Evolutionary conservation across 2,113 vertebrate genomes (phyloP).

Genomic region (Engraulis encrasicolus): DNA sequence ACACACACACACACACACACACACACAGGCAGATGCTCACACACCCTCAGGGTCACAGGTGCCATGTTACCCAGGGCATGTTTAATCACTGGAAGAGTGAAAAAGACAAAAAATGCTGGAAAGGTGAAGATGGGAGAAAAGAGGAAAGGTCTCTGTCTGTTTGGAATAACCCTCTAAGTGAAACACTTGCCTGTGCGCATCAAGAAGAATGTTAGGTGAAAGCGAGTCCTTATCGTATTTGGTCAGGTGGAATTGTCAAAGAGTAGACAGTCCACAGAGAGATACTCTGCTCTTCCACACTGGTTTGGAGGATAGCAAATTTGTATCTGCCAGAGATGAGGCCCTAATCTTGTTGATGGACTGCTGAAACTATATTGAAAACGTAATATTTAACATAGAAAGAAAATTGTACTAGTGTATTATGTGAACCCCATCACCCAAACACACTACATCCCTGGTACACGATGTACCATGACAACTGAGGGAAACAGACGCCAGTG

Average conservation of each 20-base stretch:
- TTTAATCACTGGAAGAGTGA: no score
- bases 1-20: neutral
- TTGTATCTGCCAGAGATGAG: no score
- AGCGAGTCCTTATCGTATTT: no score
- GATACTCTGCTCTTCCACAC: no score
- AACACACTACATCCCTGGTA: neutral
- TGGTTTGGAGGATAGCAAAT: no score
- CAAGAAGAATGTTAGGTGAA: neutral
- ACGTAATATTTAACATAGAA: no score
- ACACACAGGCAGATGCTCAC: conserved; percentile 23
- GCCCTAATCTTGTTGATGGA: no score
- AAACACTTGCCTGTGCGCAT: neutral
- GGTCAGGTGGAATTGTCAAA: no score
- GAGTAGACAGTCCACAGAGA: no score
- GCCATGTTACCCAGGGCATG: neutral
- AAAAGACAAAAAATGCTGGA: no score
- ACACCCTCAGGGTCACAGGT: neutral
- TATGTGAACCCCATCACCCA: neutral
- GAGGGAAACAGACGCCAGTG: neutral
- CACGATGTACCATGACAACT: neutral
- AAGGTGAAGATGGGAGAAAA: neutral
- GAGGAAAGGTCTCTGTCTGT: neutral
- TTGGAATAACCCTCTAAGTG: neutral
- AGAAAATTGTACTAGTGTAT: no score
- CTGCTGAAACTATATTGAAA: no score